These are phyloP conservation scores for Coregonus clupeaformis DNA, from an alignment of 2,113 vertebrate genomes.

Conservation along the genomic window DNA sequence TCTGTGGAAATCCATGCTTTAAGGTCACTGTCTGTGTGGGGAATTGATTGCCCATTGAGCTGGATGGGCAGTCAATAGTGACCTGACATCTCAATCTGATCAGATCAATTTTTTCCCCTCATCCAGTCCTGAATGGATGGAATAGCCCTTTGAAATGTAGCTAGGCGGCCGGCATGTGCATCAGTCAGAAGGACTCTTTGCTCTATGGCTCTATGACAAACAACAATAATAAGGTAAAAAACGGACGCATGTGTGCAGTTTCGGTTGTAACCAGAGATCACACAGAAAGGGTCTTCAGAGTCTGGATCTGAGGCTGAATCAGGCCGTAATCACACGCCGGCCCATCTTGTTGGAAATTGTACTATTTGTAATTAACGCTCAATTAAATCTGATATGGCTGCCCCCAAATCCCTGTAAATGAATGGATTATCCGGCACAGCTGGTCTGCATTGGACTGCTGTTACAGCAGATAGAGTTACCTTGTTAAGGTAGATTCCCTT, in stretches of 20 bases:
- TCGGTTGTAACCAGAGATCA: slow-evolving; percentile 11
- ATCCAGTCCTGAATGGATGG: background rate
- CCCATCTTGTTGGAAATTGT: slow-evolving; percentile 54
- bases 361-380: slow-evolving; percentile 71
- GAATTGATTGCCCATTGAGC: too few relatives aligned
- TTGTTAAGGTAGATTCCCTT: slow-evolving; percentile 60
- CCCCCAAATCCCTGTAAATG: slow-evolving; percentile 66
- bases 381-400: slow-evolving; percentile 64
- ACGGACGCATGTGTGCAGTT: slow-evolving; percentile 8
- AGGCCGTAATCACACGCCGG: slow-evolving; percentile 43
- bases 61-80: too few relatives aligned
- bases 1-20: background rate
- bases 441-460: slow-evolving; percentile 63
- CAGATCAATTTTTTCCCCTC: background rate
- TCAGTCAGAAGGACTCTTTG: background rate
- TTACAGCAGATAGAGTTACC: slow-evolving; percentile 63
- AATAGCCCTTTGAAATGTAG: slow-evolving; percentile 2
- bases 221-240: slow-evolving; percentile 8
- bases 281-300: background rate
- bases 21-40: too few relatives aligned
- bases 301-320: background rate
- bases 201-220: background rate
- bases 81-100: too few relatives aligned
- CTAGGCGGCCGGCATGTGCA: background rate
- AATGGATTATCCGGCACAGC: slow-evolving; percentile 70